phyloP scores from a whole-genome alignment of 2,888 invertebrate genomes.

The Napeogenes inachia region DNA sequence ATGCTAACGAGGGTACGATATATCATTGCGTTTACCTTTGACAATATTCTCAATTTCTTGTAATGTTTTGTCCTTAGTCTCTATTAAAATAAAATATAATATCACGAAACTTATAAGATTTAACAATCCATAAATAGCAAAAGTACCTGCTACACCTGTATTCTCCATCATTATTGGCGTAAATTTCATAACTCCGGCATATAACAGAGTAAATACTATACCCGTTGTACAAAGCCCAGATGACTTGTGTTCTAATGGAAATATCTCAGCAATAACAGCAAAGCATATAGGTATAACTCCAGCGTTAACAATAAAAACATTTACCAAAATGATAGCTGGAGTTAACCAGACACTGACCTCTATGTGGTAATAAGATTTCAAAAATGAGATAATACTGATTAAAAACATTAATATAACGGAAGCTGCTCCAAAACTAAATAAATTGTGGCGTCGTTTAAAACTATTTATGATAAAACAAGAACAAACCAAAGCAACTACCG shows the following conservation, averaged over 20 bases:
- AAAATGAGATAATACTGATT: slow-evolving; percentile 34
- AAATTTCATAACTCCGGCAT: slow-evolving; percentile 38
- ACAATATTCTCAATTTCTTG: slow-evolving; percentile 46
- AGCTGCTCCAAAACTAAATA: slow-evolving; percentile 36
- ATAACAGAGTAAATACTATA: slow-evolving; percentile 39
- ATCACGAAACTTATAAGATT: slow-evolving; percentile 35
- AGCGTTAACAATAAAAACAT: slow-evolving; percentile 14
- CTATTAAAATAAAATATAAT: slow-evolving; percentile 42
- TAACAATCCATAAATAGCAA: slow-evolving; percentile 36
- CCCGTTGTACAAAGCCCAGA: slow-evolving; percentile 38
- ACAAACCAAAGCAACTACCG: slow-evolving; percentile 33
- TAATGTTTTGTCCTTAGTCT: slow-evolving; percentile 46
- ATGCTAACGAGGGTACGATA: too few relatives aligned
- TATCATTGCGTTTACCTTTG: slow-evolving; percentile 15
- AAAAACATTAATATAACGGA: slow-evolving; percentile 38
- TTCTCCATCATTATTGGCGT: slow-evolving; percentile 42
- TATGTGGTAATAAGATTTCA: slow-evolving; percentile 31
- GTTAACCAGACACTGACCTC: slow-evolving; percentile 34
- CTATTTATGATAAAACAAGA: slow-evolving; percentile 38
- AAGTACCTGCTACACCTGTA: slow-evolving; percentile 39
- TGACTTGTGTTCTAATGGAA: slow-evolving; percentile 46
- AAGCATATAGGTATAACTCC: slow-evolving; percentile 22
- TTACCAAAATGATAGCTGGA: slow-evolving; percentile 30
- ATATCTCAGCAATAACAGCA: slow-evolving; percentile 38
- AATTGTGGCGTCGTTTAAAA: slow-evolving; percentile 40